These are phyloP conservation scores for Spicauda simplicius DNA, from an alignment of 2,888 invertebrate species.

Conservation along the genomic window DNA sequence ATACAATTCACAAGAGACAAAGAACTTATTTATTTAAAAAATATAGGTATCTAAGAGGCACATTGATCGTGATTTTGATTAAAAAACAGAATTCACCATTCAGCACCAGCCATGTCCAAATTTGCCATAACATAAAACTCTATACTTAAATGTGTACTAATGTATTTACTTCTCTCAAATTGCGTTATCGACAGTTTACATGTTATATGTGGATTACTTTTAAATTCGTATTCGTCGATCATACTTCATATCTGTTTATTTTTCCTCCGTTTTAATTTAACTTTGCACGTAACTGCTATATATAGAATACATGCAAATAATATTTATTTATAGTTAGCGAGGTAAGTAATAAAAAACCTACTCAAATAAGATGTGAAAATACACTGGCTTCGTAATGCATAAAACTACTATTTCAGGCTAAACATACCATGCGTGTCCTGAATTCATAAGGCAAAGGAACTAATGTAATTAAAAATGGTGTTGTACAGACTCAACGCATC, in stretches of 20 bases:
- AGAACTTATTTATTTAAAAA: too few relatives aligned
- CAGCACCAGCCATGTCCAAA: neutral
- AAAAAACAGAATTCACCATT: neutral
- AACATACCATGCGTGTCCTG: neutral
- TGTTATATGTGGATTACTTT: neutral
- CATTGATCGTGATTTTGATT: neutral
- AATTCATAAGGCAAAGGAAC: neutral
- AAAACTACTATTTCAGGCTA: too few relatives aligned
- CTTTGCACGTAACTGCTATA: neutral
- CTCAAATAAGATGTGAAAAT: too few relatives aligned
- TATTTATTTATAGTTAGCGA: neutral
- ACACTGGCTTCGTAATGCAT: too few relatives aligned
- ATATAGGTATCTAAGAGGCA: neutral
- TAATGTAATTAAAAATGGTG: slow-evolving; percentile 3
- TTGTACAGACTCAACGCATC: neutral
- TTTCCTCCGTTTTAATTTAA: neutral
- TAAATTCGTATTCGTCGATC: neutral
- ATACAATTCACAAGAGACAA: too few relatives aligned
- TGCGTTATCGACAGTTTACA: neutral
- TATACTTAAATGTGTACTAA: neutral
- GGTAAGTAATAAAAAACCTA: neutral
- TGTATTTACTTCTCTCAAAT: neutral
- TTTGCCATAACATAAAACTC: neutral
- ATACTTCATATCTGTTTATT: neutral
- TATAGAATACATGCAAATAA: too few relatives aligned